Base-by-base conservation (phyloP, 2,113 vertebrate species). In the Sebastes fasciatus region DNA sequence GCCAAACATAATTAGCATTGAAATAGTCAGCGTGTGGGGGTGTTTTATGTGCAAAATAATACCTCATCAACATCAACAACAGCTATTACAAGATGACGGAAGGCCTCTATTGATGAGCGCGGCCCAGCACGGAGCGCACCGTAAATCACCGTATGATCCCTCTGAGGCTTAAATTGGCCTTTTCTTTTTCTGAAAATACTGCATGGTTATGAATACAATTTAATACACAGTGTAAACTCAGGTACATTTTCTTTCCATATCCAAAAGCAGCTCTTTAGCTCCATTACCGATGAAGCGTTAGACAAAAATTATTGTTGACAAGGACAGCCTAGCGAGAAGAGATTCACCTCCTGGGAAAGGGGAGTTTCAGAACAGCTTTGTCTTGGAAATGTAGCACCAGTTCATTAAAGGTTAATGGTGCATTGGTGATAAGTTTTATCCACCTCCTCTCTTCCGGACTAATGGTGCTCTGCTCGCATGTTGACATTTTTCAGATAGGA, bases 361-460 rank as follows among this genome's bases (percentile, higher is more conserved):
- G 85, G 81, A 86, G 65, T 83, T 87, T 90, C 74, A 72, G 80
- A 88, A 68, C 61, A 89, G 86, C 72, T 91, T 77, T 79, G 85
- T 90, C 87, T 90, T 81, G 46, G 80, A 80, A 90, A 88, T 80
- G 83, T 80, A 79, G 85, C 73, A 65, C 63, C 65, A 84, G 83
- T 89, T 91, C 86, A 90, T 90, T 87, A 90, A 90, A 91, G 88
- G 91, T 89, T 90, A 92, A 91, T 87, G 85, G 80, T 68, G 82
- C 87, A 88, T 76, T 51, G 79, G 86, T 87, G 90, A 91, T 90
- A 89, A 74, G 74, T 89, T 89, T 81, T 64, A 86, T 87, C 66
- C 82, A 80, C 69, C 84, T 55, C 74, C 63, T 81, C 69, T 76
- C 69, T 85, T 67, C 58, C 57, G 84, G 84, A 91, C 65, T 86